phyloP scores from a whole-genome alignment of 2,888 invertebrate genomes.

The Caenorhabditis panamensis region DNA sequence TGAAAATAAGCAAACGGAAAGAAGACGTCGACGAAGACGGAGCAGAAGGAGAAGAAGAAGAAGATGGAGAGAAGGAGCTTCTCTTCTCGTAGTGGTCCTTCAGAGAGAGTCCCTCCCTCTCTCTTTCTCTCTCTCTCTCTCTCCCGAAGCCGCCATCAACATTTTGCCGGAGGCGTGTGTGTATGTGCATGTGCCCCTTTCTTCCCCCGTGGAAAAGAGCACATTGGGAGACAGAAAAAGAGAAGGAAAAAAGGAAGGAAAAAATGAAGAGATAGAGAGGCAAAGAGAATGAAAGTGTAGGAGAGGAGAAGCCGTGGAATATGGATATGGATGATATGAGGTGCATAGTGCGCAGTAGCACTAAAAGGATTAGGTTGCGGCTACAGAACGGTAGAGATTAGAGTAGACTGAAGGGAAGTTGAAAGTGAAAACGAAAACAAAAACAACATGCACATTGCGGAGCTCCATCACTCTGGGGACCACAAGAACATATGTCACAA shows the following conservation, averaged over 20 bases:
- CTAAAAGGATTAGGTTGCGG: constrained; percentile 1
- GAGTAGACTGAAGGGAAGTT: neutral
- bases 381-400: neutral
- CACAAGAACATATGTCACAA: constrained; percentile 50
- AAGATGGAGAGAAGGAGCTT: constrained; percentile 5
- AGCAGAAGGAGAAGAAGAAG: constrained; percentile 24
- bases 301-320: neutral
- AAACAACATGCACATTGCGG: neutral
- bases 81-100: constrained; percentile 6
- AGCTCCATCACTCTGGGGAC: constrained; percentile 1
- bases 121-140: constrained; percentile 8
- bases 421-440: neutral
- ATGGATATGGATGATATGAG: no score
- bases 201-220: neutral
- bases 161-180: constrained; percentile 24
- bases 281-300: neutral
- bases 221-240: constrained; percentile 1
- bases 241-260: neutral
- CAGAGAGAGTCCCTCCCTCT: neutral
- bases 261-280: neutral
- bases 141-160: constrained; percentile 33
- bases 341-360: neutral
- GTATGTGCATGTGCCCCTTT: neutral
- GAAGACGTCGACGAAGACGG: constrained; percentile 34
- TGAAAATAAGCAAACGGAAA: no score